phyloP scores from a whole-genome alignment of 2,113 vertebrate species.

The Rhea americana region DNA sequence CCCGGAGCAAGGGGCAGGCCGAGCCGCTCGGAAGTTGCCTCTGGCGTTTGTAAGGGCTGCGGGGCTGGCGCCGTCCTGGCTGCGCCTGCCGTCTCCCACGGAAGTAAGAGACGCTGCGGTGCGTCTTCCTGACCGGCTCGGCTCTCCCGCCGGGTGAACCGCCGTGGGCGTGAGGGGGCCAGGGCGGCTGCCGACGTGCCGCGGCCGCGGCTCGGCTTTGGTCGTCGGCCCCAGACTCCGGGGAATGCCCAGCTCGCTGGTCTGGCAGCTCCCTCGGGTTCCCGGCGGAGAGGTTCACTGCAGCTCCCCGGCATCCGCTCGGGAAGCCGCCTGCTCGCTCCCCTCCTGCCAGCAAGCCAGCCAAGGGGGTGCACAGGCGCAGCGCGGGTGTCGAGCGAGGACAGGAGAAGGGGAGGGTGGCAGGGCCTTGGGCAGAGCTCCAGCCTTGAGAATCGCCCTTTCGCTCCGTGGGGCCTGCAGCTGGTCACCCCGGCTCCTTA shows the following conservation, averaged over 20 bases:
- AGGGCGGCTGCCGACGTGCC: background rate
- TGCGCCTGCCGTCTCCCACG: background rate
- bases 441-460: background rate
- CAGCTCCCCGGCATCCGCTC: background rate
- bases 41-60: background rate
- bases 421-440: background rate
- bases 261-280: background rate
- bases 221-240: background rate
- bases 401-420: background rate
- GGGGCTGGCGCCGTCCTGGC: background rate
- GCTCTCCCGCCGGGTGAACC: fast-evolving
- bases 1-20: background rate
- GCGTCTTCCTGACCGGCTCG: fast-evolving
- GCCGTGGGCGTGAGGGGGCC: fast-evolving
- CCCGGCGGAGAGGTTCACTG: background rate
- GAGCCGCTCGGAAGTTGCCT: background rate
- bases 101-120: background rate
- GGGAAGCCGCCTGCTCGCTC: background rate
- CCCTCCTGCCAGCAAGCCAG: background rate
- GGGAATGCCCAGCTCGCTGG: background rate
- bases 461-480: background rate
- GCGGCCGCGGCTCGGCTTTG: background rate
- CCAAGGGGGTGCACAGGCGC: background rate
- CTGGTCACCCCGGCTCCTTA: background rate
- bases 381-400: background rate